phyloP scores from a whole-genome alignment of 2,888 invertebrate genomes.

The Pemphredon lugubris region DNA sequence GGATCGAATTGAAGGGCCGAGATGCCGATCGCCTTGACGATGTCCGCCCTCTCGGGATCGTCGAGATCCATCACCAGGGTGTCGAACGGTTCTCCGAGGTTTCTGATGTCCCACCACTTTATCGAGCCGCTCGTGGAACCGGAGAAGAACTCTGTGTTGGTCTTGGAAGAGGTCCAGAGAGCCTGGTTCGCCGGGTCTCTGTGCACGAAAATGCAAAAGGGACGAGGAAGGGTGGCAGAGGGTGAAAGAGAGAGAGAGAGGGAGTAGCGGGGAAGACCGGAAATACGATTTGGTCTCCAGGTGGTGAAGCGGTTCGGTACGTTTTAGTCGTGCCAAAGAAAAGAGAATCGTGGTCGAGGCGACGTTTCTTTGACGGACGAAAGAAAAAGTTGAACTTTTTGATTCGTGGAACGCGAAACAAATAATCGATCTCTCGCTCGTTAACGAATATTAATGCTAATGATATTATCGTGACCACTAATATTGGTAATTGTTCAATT shows the following conservation, averaged over 20 bases:
- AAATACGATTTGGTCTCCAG: constrained; percentile 35
- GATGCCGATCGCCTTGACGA: constrained; percentile 86
- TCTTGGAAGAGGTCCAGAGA: constrained; percentile 95
- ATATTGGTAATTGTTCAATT: no score
- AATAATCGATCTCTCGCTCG: neutral
- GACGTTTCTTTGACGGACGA: neutral
- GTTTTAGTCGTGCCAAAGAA: constrained; percentile 10
- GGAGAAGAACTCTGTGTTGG: constrained; percentile 96
- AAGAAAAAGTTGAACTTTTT: neutral
- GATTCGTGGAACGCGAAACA: neutral
- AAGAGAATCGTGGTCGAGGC: neutral
- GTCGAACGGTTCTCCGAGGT: constrained; percentile 87
- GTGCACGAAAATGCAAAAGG: no score
- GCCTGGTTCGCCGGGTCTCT: constrained; percentile 80
- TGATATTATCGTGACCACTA: no score
- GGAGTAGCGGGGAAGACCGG: no score
- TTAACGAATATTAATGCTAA: neutral
- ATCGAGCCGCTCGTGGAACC: constrained; percentile 94
- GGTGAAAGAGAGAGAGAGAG: constrained; percentile 2
- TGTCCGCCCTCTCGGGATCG: constrained; percentile 83
- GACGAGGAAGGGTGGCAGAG: neutral
- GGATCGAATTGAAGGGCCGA: constrained; percentile 90
- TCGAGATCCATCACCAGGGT: constrained; percentile 87
- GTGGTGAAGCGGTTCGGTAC: constrained; percentile 8
- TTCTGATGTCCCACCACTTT: constrained; percentile 93